Percentiles rank a stretch among this genome's conserved stretches.
phyloP scores from a whole-genome alignment of 2,888 invertebrate species.

The Drosophila tripunctata region DNA sequence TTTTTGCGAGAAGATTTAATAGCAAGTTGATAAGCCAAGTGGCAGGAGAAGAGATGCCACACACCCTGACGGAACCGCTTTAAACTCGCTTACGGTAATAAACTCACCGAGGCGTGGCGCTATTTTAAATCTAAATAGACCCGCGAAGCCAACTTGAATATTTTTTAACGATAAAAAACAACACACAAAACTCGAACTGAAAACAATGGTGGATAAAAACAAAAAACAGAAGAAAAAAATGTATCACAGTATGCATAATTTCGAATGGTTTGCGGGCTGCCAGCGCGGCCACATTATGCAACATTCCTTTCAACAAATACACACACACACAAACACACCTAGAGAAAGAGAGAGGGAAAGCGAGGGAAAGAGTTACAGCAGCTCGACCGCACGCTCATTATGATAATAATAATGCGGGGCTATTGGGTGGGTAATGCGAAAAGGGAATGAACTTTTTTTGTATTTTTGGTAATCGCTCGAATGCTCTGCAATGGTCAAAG shows the following conservation, averaged over 20 bases:
- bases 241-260: conserved; percentile 70
- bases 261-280: conserved; percentile 61
- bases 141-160: conserved; percentile 61
- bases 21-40: conserved; percentile 71
- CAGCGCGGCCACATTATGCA: conserved; percentile 67
- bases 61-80: conserved; percentile 46
- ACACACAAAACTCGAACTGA: conserved; percentile 24
- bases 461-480: conserved; percentile 31
- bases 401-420: conserved; percentile 72
- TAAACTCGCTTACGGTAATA: conserved; percentile 73
- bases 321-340: conserved; percentile 6
- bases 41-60: background rate
- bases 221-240: conserved; percentile 14
- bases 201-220: conserved; percentile 36
- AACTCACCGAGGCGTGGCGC: conserved; percentile 67
- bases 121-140: conserved; percentile 77
- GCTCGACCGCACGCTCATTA: conserved; percentile 68
- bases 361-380: conserved; percentile 1
- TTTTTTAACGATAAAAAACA: conserved; percentile 52
- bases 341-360: background rate
- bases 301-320: conserved; percentile 65
- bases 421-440: conserved; percentile 1
- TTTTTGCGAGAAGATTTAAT: conserved; percentile 58
- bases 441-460: conserved; percentile 18
- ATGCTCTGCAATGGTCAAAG: conserved; percentile 54